Evolutionary conservation across 2,113 vertebrate species (phyloP).

Genomic region (Cepphus grylle): DNA sequence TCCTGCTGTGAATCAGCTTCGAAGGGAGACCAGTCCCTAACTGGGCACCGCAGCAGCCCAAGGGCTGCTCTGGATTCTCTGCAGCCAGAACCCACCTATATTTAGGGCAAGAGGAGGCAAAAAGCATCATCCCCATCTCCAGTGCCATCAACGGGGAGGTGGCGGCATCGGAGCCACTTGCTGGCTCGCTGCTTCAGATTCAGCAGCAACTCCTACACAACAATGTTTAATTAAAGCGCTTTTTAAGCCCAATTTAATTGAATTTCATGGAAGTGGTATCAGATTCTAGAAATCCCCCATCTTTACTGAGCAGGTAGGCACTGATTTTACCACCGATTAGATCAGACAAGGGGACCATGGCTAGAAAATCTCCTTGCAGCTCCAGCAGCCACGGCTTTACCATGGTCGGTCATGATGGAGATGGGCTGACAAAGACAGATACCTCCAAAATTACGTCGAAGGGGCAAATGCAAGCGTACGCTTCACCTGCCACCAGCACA

Average conservation of each 20-base stretch:
- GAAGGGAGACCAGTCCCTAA: background rate
- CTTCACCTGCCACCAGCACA: background rate
- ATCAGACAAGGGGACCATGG: background rate
- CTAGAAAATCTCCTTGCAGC: background rate
- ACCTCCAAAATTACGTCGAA: background rate
- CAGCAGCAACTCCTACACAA: background rate
- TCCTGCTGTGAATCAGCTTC: background rate
- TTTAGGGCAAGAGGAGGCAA: background rate
- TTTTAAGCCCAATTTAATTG: background rate
- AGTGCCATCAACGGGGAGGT: background rate
- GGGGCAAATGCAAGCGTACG: accelerated
- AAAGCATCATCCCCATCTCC: background rate
- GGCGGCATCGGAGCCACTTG: background rate
- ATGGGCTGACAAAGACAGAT: background rate
- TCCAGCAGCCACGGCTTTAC: background rate
- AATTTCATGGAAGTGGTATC: background rate
- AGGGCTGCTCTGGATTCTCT: background rate
- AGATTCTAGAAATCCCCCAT: background rate
- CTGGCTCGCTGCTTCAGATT: background rate
- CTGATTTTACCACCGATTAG: background rate
- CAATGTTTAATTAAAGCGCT: background rate
- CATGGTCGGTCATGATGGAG: background rate
- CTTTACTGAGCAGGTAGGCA: background rate
- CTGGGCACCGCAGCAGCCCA: background rate
- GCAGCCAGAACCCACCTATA: no score